These are phyloP conservation scores for Callipepla californica DNA, from an alignment of 2,113 vertebrate genomes.

Conservation along the genomic window DNA sequence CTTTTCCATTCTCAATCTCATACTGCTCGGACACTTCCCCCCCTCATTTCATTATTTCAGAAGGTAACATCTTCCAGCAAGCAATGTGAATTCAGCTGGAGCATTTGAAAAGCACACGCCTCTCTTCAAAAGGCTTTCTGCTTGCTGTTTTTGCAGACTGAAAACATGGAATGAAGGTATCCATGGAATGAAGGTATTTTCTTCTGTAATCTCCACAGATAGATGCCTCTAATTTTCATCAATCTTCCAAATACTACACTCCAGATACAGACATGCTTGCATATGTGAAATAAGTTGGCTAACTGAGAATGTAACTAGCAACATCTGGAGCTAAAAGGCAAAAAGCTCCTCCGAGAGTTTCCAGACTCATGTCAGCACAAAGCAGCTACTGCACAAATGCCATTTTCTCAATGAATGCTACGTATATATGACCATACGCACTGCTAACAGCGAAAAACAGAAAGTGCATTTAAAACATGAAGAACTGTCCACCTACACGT, in stretches of 20 bases:
- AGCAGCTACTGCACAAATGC: background rate
- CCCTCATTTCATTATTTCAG: background rate
- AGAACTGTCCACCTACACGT: background rate
- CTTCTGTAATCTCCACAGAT: background rate
- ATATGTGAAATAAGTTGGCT: background rate
- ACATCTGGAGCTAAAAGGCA: background rate
- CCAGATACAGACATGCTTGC: background rate
- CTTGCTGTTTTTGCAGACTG: background rate
- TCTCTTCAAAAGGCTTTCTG: background rate
- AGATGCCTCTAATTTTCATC: background rate
- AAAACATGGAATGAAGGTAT: background rate
- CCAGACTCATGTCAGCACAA: background rate
- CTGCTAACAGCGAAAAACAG: background rate
- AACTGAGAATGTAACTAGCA: background rate
- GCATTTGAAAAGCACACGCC: background rate
- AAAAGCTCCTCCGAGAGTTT: background rate
- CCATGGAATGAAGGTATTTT: background rate
- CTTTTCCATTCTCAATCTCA: background rate
- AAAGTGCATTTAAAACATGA: fast-evolving
- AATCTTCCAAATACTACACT: background rate
- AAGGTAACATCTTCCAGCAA: background rate
- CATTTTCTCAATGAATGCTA: background rate
- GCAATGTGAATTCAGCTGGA: background rate
- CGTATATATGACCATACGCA: fast-evolving
- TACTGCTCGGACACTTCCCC: background rate